phyloP scores from a whole-genome alignment of 2,113 vertebrate species.

The Regulus satrapa region DNA sequence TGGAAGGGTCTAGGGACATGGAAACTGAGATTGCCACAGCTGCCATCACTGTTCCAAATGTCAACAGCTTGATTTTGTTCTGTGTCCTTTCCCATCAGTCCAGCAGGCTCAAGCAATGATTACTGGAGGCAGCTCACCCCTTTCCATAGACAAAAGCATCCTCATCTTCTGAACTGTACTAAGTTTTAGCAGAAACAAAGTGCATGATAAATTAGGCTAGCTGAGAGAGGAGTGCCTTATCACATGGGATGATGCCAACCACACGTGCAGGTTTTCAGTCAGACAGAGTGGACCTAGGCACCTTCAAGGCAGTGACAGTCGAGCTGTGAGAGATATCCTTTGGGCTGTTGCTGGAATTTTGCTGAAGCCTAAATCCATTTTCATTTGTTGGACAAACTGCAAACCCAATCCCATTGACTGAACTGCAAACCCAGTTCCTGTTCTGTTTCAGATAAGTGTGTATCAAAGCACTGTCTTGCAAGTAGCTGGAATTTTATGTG shows the following conservation, averaged over 20 bases:
- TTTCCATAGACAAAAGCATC: neutral
- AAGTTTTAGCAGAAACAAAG: neutral
- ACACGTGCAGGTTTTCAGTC: neutral
- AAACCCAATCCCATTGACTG: neutral
- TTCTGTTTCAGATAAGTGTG: neutral
- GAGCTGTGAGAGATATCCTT: neutral
- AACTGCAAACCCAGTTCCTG: neutral
- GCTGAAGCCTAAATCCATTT: neutral
- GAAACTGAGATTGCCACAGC: neutral
- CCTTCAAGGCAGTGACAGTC: neutral
- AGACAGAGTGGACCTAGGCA: neutral
- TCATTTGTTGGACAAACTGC: neutral
- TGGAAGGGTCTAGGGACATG: neutral
- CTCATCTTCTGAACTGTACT: neutral
- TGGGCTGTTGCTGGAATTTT: neutral
- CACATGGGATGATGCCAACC: accelerated
- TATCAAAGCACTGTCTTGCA: neutral
- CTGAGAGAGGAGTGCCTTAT: neutral
- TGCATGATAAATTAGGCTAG: accelerated
- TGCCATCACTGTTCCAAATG: neutral
- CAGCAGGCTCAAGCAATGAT: neutral
- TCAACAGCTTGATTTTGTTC: neutral
- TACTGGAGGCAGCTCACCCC: neutral
- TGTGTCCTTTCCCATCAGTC: neutral
- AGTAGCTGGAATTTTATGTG: neutral